A percentile compares a stretch with the other conserved stretches of the same genome.
These are phyloP conservation scores for Scortum barcoo DNA, from an alignment of 2,113 vertebrate species.

Conservation along the genomic window DNA sequence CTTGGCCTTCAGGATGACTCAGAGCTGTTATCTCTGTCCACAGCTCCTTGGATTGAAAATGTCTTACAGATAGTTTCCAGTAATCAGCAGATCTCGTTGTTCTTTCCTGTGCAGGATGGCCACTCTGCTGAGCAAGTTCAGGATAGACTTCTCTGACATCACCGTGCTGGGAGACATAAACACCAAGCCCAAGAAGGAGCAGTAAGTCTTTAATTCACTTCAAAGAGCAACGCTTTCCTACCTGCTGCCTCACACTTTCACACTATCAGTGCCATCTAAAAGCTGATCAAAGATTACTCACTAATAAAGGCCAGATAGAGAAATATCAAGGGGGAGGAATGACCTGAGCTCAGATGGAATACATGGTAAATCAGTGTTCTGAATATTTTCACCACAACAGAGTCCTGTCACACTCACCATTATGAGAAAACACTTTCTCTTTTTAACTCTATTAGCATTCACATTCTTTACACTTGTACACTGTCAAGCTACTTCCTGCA, in stretches of 20 bases:
- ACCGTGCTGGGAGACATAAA: constrained; percentile 97
- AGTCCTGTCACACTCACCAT: too few species aligned
- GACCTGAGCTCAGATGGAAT: too few species aligned
- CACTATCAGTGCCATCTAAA: neutral
- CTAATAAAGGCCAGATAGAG: neutral
- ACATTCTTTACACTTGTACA: too few species aligned
- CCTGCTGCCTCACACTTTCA: neutral
- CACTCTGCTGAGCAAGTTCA: constrained; percentile 97
- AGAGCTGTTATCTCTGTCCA: neutral
- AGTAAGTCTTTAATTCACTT: constrained; percentile 83
- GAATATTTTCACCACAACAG: neutral
- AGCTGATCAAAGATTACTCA: neutral
- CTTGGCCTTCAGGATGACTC: constrained; percentile 2
- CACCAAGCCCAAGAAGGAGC: constrained; percentile 97
- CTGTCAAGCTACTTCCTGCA: neutral
- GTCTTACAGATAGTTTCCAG: constrained; percentile 2
- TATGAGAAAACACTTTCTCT: too few species aligned
- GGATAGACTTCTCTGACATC: constrained; percentile 98
- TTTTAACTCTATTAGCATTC: too few species aligned
- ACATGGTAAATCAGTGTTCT: neutral
- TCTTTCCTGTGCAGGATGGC: constrained; percentile 89
- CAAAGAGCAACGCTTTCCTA: neutral
- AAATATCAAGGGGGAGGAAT: too few species aligned
- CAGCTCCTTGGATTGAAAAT: neutral
- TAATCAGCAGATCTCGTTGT: constrained; percentile 6